Percentiles rank a stretch among this genome's conserved stretches.
Evolutionary conservation across 2,797 vertebrate genomes (phyloP).

Genomic region (Centroberyx gerrardi): DNA sequence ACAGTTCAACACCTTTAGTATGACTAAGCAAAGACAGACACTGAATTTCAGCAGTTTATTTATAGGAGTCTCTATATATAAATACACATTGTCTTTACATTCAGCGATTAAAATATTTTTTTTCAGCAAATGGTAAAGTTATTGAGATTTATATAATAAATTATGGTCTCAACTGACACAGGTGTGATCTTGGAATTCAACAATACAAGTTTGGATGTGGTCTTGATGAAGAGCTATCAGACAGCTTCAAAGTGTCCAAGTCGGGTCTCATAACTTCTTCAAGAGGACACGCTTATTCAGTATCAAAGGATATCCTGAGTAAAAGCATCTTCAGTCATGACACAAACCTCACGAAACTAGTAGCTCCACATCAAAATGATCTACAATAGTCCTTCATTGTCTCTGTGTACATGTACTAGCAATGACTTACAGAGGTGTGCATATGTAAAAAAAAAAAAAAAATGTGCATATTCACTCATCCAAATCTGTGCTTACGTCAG

Average conservation of each 20-base stretch:
- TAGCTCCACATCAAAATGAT: slow-evolving; percentile 69
- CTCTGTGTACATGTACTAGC: slow-evolving; percentile 65
- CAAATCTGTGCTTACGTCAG: slow-evolving; percentile 71
- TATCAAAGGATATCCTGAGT: slow-evolving; percentile 83
- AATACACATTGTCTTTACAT: slow-evolving; percentile 86
- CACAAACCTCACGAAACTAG: slow-evolving; percentile 73
- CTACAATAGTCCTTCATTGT: slow-evolving; percentile 71
- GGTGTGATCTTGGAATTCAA: slow-evolving; percentile 76
- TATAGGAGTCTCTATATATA: slow-evolving; percentile 80
- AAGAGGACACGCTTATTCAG: slow-evolving; percentile 73
- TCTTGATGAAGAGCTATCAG: slow-evolving; percentile 70
- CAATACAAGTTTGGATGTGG: slow-evolving; percentile 69
- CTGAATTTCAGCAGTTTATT: slow-evolving; percentile 75
- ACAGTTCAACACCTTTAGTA: neutral
- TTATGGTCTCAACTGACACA: slow-evolving; percentile 79
- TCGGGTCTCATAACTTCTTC: slow-evolving; percentile 55
- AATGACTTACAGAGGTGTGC: slow-evolving; percentile 69
- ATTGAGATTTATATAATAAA: slow-evolving; percentile 86
- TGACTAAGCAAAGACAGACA: slow-evolving; percentile 10
- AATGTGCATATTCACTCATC: slow-evolving; percentile 81
- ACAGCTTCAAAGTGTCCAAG: slow-evolving; percentile 67
- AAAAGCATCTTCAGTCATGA: slow-evolving; percentile 76
- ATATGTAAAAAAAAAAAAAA: slow-evolving; percentile 55
- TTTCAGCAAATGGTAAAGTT: slow-evolving; percentile 81
- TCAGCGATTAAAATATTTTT: slow-evolving; percentile 75